Conservation (phyloP, 2,888 invertebrate genomes). For the Latheticus oryzae region DNA sequence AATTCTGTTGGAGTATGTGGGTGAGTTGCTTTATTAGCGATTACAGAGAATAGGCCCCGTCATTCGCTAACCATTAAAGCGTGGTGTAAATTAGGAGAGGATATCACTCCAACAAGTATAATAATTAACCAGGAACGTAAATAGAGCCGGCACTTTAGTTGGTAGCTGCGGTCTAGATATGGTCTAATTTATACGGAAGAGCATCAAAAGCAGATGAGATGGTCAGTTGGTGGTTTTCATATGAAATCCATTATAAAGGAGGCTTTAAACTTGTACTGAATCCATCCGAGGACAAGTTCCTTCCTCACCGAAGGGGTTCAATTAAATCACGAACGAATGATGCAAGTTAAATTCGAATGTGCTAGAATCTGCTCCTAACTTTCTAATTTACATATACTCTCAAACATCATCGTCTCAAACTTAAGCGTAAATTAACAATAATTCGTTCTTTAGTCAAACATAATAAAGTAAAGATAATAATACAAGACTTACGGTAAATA, state of each 20-base stretch:
- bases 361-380: conserved; percentile 7
- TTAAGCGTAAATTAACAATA: conserved; percentile 8
- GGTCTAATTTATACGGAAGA: conserved; percentile 36
- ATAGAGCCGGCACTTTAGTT: conserved; percentile 33
- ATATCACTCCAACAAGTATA: conserved; percentile 31
- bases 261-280: conserved; percentile 33
- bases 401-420: conserved; percentile 6
- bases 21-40: too few species aligned
- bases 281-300: conserved; percentile 10
- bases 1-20: too few species aligned
- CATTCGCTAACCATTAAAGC: conserved; percentile 27
- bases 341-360: conserved; percentile 22
- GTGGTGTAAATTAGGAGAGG: conserved; percentile 31
- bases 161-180: conserved; percentile 34
- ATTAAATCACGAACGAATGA: conserved; percentile 35
- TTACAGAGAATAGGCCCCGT: conserved; percentile 1
- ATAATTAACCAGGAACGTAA: conserved; percentile 40
- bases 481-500: conserved; percentile 82
- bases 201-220: conserved; percentile 38
- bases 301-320: conserved; percentile 30
- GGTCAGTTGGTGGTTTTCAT: conserved; percentile 41
- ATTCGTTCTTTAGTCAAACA: too few species aligned
- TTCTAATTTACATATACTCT: conserved; percentile 18
- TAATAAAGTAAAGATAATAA: too few species aligned
- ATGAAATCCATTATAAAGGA: conserved; percentile 37